These are phyloP conservation scores for Ariolimax columbianus DNA, from an alignment of 2,888 invertebrate species.

Conservation along the genomic window DNA sequence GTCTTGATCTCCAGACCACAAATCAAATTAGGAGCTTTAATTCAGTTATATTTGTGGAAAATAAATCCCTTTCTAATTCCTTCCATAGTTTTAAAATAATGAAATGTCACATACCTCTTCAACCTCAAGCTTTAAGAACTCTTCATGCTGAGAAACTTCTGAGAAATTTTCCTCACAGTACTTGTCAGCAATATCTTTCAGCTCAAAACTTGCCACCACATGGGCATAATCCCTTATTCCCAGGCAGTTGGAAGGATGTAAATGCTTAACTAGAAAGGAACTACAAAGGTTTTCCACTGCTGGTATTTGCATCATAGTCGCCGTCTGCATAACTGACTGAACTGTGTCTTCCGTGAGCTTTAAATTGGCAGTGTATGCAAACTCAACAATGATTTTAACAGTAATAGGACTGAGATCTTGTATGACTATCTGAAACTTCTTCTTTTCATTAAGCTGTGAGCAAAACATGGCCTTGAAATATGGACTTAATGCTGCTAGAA, in stretches of 20 bases:
- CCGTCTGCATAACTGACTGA: constrained; percentile 53
- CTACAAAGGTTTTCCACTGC: constrained; percentile 52
- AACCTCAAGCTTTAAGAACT: constrained; percentile 52
- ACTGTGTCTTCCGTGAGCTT: constrained; percentile 53
- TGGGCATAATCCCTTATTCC: constrained; percentile 55
- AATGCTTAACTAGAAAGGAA: constrained; percentile 45
- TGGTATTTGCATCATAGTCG: constrained; percentile 56
- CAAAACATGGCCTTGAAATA: constrained; percentile 58
- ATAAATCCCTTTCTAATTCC: too few species aligned
- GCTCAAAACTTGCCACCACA: constrained; percentile 46
- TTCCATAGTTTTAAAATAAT: not conserved
- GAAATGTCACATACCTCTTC: constrained; percentile 41
- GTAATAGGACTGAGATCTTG: constrained; percentile 48
- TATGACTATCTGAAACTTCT: constrained; percentile 47
- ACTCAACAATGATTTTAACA: constrained; percentile 49
- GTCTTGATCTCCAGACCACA: too few species aligned
- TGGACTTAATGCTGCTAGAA: constrained; percentile 55
- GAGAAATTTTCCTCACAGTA: constrained; percentile 55
- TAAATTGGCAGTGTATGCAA: constrained; percentile 52
- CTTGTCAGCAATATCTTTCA: constrained; percentile 49
- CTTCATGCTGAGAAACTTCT: constrained; percentile 55
- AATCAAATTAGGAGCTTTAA: too few species aligned
- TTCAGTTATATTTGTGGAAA: too few species aligned
- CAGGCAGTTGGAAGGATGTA: constrained; percentile 56
- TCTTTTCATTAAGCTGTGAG: constrained; percentile 54